Conservation (phyloP, 2,888 invertebrate genomes). For the Folsomia manolachei region DNA sequence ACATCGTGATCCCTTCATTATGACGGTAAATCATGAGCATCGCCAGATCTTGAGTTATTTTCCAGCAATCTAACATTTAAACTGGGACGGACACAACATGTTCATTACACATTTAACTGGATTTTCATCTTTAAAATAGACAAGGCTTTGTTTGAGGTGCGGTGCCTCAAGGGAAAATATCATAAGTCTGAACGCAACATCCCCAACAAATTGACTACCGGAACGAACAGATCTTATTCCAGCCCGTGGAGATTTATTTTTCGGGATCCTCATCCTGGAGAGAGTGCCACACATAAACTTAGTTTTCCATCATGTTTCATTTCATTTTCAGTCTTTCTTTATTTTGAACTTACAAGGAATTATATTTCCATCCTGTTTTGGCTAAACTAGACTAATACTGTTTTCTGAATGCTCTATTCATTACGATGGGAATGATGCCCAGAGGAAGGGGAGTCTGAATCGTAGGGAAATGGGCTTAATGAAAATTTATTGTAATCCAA, state of each 20-base stretch:
- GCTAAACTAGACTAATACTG: no score
- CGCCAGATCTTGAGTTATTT: no score
- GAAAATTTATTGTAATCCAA: no score
- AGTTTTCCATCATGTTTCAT: background rate
- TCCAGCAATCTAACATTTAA: constrained; percentile 12
- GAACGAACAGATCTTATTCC: background rate
- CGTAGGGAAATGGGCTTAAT: no score
- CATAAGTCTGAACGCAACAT: no score
- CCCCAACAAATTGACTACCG: background rate
- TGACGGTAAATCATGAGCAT: no score
- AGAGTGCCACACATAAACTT: constrained; percentile 3
- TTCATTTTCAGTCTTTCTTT: background rate
- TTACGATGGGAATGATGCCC: no score
- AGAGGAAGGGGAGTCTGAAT: no score
- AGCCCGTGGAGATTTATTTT: background rate
- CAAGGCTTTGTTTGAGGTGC: background rate
- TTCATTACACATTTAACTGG: background rate
- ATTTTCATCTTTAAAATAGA: background rate
- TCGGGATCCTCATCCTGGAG: background rate
- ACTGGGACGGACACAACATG: no score
- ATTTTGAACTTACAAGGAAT: background rate
- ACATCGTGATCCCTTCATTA: no score
- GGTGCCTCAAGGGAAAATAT: background rate
- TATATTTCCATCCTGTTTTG: background rate
- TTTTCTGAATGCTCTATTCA: no score